Percentiles rank a stretch among this genome's conserved stretches.
Evolutionary conservation across 2,113 vertebrate genomes (phyloP).

Genomic region (Myrmophylax atrothorax): DNA sequence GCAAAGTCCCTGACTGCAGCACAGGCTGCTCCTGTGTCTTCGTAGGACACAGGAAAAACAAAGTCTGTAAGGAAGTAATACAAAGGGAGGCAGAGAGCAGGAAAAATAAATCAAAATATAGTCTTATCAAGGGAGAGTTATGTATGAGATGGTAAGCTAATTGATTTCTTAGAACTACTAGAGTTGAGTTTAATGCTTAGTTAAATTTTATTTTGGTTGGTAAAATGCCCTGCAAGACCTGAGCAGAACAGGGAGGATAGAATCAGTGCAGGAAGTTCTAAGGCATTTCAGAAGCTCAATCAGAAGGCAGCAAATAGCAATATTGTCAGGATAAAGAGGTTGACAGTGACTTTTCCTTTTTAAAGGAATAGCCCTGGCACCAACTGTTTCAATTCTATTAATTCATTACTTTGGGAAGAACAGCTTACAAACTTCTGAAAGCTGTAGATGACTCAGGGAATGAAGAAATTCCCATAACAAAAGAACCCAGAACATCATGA

Average conservation of each 20-base stretch:
- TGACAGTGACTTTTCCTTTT: background rate
- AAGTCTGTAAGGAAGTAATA: background rate
- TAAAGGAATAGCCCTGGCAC: background rate
- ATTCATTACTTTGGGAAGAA: background rate
- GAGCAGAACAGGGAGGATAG: background rate
- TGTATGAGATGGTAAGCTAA: background rate
- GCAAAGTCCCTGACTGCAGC: background rate
- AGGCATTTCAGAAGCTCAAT: background rate
- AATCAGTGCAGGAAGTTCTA: background rate
- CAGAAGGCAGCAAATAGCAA: background rate
- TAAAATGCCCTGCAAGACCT: background rate
- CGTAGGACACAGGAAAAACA: background rate
- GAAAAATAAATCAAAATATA: background rate
- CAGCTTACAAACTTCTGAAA: background rate
- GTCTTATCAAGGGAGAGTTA: background rate
- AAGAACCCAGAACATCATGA: background rate
- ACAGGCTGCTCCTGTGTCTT: fast-evolving
- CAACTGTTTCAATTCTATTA: background rate
- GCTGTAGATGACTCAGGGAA: background rate
- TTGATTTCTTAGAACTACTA: background rate
- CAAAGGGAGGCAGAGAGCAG: background rate
- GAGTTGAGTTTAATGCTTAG: background rate
- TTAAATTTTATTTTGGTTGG: background rate
- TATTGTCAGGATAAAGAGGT: background rate
- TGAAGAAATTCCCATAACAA: background rate